A percentile compares a stretch with the other conserved stretches of the same genome.
phyloP scores from a whole-genome alignment of 1,140 invertebrate genomes.

The Brevipalpus yothersi region DNA sequence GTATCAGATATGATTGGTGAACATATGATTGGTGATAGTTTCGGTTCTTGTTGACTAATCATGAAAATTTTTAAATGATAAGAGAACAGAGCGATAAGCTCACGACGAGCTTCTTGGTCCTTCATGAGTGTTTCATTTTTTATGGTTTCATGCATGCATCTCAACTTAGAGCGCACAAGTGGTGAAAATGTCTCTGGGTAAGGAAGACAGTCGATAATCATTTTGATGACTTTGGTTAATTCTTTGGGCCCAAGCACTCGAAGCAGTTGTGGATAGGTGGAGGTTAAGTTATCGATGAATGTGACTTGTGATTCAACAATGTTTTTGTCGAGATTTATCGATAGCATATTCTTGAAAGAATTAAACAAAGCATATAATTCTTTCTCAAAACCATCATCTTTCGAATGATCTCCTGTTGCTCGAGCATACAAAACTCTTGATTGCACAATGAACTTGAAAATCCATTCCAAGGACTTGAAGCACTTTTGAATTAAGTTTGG shows the following conservation, averaged over 20 bases:
- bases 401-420: slow-evolving; percentile 50
- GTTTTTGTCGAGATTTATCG: slow-evolving; percentile 33
- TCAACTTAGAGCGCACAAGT: slow-evolving; percentile 42
- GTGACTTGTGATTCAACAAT: slow-evolving; percentile 49
- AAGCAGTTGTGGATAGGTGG: slow-evolving; percentile 21
- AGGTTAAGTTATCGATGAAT: not conserved
- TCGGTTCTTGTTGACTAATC: slow-evolving; percentile 46
- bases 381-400: slow-evolving; percentile 53
- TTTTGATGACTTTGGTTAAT: slow-evolving; percentile 36
- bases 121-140: slow-evolving; percentile 41
- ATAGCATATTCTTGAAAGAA: slow-evolving; percentile 46
- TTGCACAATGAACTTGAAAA: slow-evolving; percentile 84
- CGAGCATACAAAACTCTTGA: slow-evolving; percentile 63
- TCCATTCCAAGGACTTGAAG: slow-evolving; percentile 69
- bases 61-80: slow-evolving; percentile 52
- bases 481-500: slow-evolving; percentile 67
- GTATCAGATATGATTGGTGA: slow-evolving; percentile 69
- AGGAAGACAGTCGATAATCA: slow-evolving; percentile 38
- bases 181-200: slow-evolving; percentile 21
- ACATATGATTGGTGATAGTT: no score
- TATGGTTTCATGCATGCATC: slow-evolving; percentile 41
- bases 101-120: slow-evolving; percentile 27
- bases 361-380: slow-evolving; percentile 48
- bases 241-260: slow-evolving; percentile 34
- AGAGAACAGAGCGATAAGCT: slow-evolving; percentile 36